These are phyloP conservation scores for Stomatorhinus walkeri DNA, from an alignment of 2,797 vertebrate genomes.

Conservation along the genomic window DNA sequence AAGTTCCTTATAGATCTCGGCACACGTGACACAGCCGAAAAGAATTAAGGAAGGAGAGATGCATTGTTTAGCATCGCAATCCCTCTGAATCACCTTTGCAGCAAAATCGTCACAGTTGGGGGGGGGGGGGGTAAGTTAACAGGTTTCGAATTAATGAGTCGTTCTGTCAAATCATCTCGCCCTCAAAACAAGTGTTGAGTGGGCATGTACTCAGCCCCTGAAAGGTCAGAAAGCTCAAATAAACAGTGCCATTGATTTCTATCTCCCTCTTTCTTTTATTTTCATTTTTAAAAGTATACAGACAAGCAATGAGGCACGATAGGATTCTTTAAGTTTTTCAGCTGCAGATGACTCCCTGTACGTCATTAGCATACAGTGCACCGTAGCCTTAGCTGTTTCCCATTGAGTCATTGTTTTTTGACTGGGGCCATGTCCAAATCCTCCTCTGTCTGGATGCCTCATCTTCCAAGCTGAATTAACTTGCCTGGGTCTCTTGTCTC, in stretches of 20 bases:
- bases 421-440: not conserved
- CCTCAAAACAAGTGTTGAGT: not conserved
- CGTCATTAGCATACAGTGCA: not conserved
- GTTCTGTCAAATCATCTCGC: not conserved
- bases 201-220: not conserved
- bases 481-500: not conserved
- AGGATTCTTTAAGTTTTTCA: not conserved
- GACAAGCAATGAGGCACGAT: not conserved
- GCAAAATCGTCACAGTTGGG: not conserved
- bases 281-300: not conserved
- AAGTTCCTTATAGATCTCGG: not conserved
- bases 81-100: not conserved
- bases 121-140: not conserved
- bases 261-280: not conserved
- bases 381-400: not conserved
- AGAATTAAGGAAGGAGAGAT: not conserved
- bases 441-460: not conserved
- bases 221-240: not conserved
- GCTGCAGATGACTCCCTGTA: not conserved
- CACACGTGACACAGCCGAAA: not conserved
- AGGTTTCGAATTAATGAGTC: not conserved
- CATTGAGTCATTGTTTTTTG: not conserved
- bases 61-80: not conserved
- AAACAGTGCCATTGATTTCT: not conserved
- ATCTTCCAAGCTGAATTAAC: not conserved